Evolutionary conservation across 2,888 invertebrate genomes (phyloP), one percentile per base, ranked within the genome.

Genomic region (Andrena flavipes): DNA sequence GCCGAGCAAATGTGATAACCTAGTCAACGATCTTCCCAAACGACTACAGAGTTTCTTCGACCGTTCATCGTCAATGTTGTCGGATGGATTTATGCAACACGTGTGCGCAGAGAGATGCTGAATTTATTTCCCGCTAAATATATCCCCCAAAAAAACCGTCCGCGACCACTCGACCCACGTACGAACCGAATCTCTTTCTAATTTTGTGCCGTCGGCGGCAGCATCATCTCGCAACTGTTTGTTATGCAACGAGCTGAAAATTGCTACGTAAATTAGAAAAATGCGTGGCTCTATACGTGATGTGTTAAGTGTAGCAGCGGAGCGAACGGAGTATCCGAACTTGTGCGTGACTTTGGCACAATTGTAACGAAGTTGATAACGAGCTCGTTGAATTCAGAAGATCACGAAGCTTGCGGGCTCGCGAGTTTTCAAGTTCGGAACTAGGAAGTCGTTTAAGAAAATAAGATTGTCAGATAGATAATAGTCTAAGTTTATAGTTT

Each of bases 141-240:
- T 33, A 74, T 26, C 6, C 4, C 42, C 42, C 1, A 16, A 4
- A 42, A 49, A 48, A 59, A 35, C 0, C 42, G 23, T 48, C 33
- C 67, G 49, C 64, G 60, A 63, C 35, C 62, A 30, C 30, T 51
- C 59, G 8, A 60, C 56, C n/a, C 20, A 26, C 35, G n/a, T 51
- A 48, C 51, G 60, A 49, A 60, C 30, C 42, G 30, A 63, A 72
- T 69, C 62, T 70, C 70, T 80, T 65, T 69, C 35, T 59, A 78
- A 86, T 86, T 81, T 84, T 76, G 76, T 63, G 29, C 20, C 33
- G 71, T 79, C 69, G 7, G 67, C 76, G 72, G 59, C 64, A 49
- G 20, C 67, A 59, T 81, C 74, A 74, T 74, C 64, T 29, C 64
- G 80, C 85, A 86, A 83, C 80, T 85, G 80, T 85, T 85, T 82